These are phyloP conservation scores for Recurvirostra avosetta DNA, from an alignment of 2,113 vertebrate genomes.

Conservation along the genomic window DNA sequence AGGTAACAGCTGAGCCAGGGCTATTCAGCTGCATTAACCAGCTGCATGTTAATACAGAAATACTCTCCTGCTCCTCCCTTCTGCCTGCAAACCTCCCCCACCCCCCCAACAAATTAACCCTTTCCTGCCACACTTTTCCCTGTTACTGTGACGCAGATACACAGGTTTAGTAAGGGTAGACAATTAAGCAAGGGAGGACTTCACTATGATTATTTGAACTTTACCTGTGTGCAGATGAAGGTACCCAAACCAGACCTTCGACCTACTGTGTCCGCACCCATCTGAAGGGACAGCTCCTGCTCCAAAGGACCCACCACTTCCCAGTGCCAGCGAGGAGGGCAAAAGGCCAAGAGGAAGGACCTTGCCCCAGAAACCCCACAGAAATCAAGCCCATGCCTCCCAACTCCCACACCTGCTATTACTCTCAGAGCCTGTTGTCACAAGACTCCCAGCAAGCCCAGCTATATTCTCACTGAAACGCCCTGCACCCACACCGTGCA, in stretches of 20 bases:
- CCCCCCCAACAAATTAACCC: conserved; percentile 42
- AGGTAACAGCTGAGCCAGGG: conserved; percentile 62
- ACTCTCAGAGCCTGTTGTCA: neutral
- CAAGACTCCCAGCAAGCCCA: neutral
- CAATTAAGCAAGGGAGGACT: neutral
- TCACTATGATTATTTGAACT: neutral
- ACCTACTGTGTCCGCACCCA: neutral
- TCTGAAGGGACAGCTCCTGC: neutral
- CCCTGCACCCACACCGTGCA: neutral
- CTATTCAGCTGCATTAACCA: conserved; percentile 53
- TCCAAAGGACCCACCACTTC: neutral
- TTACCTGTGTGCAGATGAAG: neutral
- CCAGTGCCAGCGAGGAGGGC: neutral
- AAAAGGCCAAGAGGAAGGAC: neutral
- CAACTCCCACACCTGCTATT: neutral
- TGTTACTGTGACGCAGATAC: neutral
- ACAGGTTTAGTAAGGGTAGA: neutral
- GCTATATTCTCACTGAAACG: neutral
- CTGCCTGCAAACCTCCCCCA: neutral
- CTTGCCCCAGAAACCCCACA: neutral
- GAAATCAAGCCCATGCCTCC: neutral
- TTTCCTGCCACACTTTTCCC: neutral
- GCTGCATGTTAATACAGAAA: conserved; percentile 67
- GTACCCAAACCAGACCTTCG: neutral
- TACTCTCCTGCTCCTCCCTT: neutral